These are phyloP conservation scores for Tetanocera ferruginea DNA, from an alignment of 2,888 invertebrate species.

Conservation along the genomic window DNA sequence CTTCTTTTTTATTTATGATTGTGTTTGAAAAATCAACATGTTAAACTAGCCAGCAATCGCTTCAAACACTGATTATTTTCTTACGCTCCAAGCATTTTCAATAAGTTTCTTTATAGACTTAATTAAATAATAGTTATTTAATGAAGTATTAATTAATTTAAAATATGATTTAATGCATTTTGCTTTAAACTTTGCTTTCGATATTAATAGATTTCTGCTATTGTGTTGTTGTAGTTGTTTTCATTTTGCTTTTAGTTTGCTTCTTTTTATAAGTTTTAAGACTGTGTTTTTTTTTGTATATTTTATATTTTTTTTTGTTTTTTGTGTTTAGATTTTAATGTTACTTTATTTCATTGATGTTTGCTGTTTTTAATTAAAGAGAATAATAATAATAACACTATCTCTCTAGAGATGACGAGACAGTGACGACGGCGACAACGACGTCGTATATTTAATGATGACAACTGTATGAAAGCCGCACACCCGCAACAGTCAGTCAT, in stretches of 20 bases:
- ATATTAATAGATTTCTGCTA: conserved; percentile 36
- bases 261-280: conserved; percentile 35
- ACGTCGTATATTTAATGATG: conserved; percentile 42
- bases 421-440: conserved; percentile 36
- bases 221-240: conserved; percentile 26
- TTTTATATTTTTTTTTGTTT: conserved; percentile 38
- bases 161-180: conserved; percentile 33
- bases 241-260: conserved; percentile 48
- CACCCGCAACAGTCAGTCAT: conserved; percentile 30
- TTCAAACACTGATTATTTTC: neutral
- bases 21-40: neutral
- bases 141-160: conserved; percentile 12
- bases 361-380: conserved; percentile 40
- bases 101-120: conserved; percentile 25
- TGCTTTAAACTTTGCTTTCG: conserved; percentile 25
- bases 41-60: neutral
- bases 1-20: conserved; percentile 4
- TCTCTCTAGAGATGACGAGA: conserved; percentile 42
- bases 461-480: conserved; percentile 39
- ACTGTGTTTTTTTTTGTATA: conserved; percentile 35
- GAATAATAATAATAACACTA: conserved; percentile 45
- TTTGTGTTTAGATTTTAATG: conserved; percentile 36
- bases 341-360: conserved; percentile 52
- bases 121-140: conserved; percentile 25
- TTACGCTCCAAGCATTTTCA: neutral